Evolutionary conservation across 2,113 vertebrate species (phyloP).

Genomic region (Platichthys flesus): DNA sequence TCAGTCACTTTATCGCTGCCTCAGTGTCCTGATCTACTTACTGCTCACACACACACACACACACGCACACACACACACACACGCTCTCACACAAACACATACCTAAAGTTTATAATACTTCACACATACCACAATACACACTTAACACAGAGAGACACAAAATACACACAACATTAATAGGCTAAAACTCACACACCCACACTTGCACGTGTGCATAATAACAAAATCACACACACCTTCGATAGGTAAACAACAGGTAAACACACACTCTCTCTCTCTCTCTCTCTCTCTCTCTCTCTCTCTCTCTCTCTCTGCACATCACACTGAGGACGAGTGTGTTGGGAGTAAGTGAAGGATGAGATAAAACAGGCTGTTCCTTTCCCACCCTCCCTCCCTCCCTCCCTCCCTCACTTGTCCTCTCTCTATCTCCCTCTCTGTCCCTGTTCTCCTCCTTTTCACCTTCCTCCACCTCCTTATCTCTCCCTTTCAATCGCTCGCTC

Average conservation of each 20-base stretch:
- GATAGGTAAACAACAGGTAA: not conserved
- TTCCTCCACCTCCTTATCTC: conserved; percentile 45
- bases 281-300: not conserved
- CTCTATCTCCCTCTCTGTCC: conserved; percentile 46
- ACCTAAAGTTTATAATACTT: not conserved
- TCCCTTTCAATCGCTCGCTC: conserved; percentile 38
- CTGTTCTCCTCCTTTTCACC: conserved; percentile 44
- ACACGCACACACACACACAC: not conserved
- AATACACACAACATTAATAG: not conserved
- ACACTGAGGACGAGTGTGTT: not conserved
- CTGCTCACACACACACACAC: not conserved
- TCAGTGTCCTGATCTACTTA: not conserved
- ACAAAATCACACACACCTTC: no score
- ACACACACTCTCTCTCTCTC: not conserved
- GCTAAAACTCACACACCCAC: conserved; percentile 5
- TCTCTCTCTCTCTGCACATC: not conserved
- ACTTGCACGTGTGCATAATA: not conserved
- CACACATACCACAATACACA: conserved; percentile 23
- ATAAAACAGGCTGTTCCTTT: no score
- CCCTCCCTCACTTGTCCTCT: conserved; percentile 12
- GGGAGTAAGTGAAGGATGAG: not conserved
- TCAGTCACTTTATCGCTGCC: conserved; percentile 41
- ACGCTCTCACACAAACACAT: not conserved
- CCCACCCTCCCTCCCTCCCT: not conserved
- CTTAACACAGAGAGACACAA: not conserved